Base-by-base conservation (phyloP, 2,888 invertebrate genomes). In the Lepidochrysops patricia region DNA sequence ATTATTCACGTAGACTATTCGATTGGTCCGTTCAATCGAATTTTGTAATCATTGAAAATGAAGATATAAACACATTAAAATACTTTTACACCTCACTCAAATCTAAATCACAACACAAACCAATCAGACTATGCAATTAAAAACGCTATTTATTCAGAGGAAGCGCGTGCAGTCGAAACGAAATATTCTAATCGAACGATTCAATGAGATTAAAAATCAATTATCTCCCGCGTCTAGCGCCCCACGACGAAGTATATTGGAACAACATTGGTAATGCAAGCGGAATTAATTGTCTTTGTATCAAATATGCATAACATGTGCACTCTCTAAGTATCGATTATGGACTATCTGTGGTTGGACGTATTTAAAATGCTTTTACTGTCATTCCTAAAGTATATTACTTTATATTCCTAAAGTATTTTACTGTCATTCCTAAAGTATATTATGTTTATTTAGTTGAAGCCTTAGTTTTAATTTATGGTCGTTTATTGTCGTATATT, bases 151-250 rank as follows among this genome's bases (percentile, higher is more conserved):
- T 54, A 54, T 54, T 54, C 32, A 54, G 54, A 29, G 54, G 54
- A 27, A 9, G 52, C 52, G 27, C 52, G 52, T 29, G 57, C 57
- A 58, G 57, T 50, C 66, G 64, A 64, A 65, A 69, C 66, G 67
- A 64, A 70, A 72, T 71, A 69, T 68, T 67, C 66, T 69, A 69
- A 71, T 69, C 66, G 69, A 68, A 63, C 62, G 67, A 56, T 66
- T 67, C 64, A 65, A 70, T 68, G 61, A 66, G 70, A 72, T 72
- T 72, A 70, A 71, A 71, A 71, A 70, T 63, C 71, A 68, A 72
- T 72, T 72, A 71, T 70, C 63, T 63, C 61, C 60, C 62, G 63
- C 63, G 58, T 54, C 60, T 57, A 62, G 63, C 63, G 56, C 62
- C 66, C 66, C 61, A 32, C 54, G 26, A 63, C 19, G 63, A 63